These are phyloP conservation scores for Dendrolimus kikuchii DNA, from an alignment of 1,140 invertebrate genomes.

Conservation along the genomic window DNA sequence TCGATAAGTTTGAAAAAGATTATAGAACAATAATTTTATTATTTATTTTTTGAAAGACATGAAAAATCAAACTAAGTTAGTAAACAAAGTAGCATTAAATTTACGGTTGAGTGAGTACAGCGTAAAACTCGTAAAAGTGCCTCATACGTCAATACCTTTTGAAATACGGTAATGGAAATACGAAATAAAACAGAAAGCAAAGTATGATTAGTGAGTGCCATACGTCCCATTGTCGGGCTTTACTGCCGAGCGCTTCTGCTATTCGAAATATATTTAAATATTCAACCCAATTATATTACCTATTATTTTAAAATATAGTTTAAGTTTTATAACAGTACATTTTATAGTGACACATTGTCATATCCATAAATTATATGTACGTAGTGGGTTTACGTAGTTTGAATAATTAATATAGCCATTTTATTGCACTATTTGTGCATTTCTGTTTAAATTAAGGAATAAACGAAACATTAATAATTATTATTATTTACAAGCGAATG, in stretches of 20 bases:
- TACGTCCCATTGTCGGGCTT: constrained; percentile 60
- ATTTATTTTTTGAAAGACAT: constrained; percentile 16
- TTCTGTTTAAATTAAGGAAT: too few relatives aligned
- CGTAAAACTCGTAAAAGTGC: constrained; percentile 64
- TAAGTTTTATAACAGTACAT: background rate
- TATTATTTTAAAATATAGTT: background rate
- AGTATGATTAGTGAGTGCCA: constrained; percentile 67
- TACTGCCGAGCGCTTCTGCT: constrained; percentile 42
- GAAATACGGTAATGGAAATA: constrained; percentile 71
- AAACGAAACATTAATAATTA: too few relatives aligned
- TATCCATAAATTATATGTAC: background rate
- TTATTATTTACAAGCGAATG: too few relatives aligned
- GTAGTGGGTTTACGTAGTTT: too few relatives aligned
- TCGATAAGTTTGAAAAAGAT: background rate
- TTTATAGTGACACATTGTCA: background rate
- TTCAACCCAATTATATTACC: constrained; percentile 12
- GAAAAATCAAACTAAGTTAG: constrained; percentile 21
- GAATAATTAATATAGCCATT: too few relatives aligned
- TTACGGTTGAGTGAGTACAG: constrained; percentile 34
- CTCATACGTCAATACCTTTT: constrained; percentile 69
- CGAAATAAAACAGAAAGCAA: constrained; percentile 70
- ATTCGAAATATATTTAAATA: constrained; percentile 48
- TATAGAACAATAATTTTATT: too few relatives aligned
- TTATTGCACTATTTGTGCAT: too few relatives aligned
- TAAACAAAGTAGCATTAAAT: constrained; percentile 40